phyloP scores from a whole-genome alignment of 2,797 vertebrate species.

The Pangasius sanitwongsei region DNA sequence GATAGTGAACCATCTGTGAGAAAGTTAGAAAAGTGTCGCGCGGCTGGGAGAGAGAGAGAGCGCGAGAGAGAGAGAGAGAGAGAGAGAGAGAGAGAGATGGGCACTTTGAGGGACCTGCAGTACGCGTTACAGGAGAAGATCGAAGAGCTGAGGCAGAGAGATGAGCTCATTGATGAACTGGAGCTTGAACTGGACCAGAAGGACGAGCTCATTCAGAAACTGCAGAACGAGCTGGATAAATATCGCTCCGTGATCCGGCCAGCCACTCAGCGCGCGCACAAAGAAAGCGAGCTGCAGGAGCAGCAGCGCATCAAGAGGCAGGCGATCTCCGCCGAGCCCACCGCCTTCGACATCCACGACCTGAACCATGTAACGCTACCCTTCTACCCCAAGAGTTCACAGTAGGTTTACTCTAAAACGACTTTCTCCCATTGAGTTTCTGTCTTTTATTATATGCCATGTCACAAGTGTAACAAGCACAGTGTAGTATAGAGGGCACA shows the following conservation, averaged over 20 bases:
- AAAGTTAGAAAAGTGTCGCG: conserved; percentile 35
- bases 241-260: conserved; percentile 93
- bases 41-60: background rate
- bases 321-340: conserved; percentile 94
- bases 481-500: background rate
- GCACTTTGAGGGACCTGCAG: conserved; percentile 92
- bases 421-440: background rate
- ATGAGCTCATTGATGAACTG: conserved; percentile 94
- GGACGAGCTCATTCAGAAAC: conserved; percentile 94
- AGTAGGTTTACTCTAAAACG: conserved; percentile 79
- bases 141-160: conserved; percentile 93
- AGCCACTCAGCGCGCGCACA: conserved; percentile 90
- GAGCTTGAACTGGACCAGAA: conserved; percentile 97
- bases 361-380: conserved; percentile 95
- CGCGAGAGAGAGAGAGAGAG: background rate
- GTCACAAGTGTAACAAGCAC: background rate
- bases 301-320: conserved; percentile 93
- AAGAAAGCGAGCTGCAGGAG: conserved; percentile 81
- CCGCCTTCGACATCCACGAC: conserved; percentile 88
- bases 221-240: conserved; percentile 96
- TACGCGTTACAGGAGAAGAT: conserved; percentile 97
- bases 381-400: conserved; percentile 91
- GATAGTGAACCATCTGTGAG: background rate
- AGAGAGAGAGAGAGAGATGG: conserved; percentile 73
- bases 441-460: background rate